Evolutionary conservation across 2,888 invertebrate species (phyloP).

Genomic region (Punctoribates punctum): DNA sequence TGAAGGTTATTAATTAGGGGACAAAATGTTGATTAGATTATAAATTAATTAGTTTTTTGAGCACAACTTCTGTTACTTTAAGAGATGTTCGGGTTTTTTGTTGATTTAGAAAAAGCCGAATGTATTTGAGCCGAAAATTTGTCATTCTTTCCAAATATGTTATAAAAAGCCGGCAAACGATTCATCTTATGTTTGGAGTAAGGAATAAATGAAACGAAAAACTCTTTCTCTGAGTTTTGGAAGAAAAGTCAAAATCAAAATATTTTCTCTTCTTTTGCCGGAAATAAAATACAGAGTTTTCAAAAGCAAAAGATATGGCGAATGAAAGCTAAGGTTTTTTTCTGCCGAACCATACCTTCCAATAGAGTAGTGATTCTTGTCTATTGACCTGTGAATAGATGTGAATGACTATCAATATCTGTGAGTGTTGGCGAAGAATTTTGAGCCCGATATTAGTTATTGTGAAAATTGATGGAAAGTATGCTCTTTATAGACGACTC

Average conservation of each 20-base stretch:
- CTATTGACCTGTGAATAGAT: constrained; percentile 27
- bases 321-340: background rate
- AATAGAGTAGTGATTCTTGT: background rate
- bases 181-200: background rate
- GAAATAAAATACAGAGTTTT: background rate
- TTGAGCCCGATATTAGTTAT: constrained; percentile 1
- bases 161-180: background rate
- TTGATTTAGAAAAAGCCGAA: too few species aligned
- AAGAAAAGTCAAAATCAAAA: background rate
- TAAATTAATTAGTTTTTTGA: too few species aligned
- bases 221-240: background rate
- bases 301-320: background rate
- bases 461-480: constrained; percentile 1
- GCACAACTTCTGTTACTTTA: too few species aligned
- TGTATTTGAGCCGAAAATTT: background rate
- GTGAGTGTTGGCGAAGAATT: background rate
- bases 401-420: constrained; percentile 25
- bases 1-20: too few species aligned
- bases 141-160: background rate
- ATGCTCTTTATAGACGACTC: background rate
- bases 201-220: background rate
- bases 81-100: too few species aligned
- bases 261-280: background rate
- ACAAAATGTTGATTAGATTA: too few species aligned
- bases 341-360: background rate